A percentile compares a stretch with the other conserved stretches of the same genome.
phyloP scores from a whole-genome alignment of 2,888 invertebrate genomes.

The Iselma pallidipennis region DNA sequence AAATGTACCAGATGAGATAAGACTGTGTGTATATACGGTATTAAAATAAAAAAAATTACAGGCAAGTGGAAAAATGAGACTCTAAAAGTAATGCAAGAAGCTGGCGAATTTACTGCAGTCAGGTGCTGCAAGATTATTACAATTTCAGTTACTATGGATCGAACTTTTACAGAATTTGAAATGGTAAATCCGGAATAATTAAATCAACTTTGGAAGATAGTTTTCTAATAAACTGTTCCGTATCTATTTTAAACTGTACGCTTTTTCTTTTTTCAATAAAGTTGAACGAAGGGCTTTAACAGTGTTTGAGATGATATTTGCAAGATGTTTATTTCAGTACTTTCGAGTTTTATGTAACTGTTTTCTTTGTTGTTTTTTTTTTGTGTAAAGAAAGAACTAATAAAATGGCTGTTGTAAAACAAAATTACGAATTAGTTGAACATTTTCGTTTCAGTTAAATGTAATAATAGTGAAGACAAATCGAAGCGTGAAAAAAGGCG shows the following conservation, averaged over 20 bases:
- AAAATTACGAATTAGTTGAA: not conserved
- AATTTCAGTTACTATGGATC: not conserved
- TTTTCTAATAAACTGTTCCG: not conserved
- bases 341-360: not conserved
- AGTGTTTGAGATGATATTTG: not conserved
- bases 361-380: not conserved
- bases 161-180: not conserved
- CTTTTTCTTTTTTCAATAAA: not conserved
- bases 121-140: not conserved
- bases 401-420: not conserved
- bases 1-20: conserved; percentile 9
- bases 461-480: not conserved
- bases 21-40: not conserved
- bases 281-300: not conserved
- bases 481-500: not conserved
- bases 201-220: not conserved
- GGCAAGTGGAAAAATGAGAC: not conserved
- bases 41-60: not conserved
- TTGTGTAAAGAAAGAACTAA: no score
- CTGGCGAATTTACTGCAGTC: not conserved
- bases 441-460: not conserved
- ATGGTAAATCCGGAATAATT: not conserved
- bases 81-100: not conserved
- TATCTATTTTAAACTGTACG: no score
- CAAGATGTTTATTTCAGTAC: not conserved